Base-by-base conservation (phyloP, 2,888 invertebrate genomes). In the Elegia similella region DNA sequence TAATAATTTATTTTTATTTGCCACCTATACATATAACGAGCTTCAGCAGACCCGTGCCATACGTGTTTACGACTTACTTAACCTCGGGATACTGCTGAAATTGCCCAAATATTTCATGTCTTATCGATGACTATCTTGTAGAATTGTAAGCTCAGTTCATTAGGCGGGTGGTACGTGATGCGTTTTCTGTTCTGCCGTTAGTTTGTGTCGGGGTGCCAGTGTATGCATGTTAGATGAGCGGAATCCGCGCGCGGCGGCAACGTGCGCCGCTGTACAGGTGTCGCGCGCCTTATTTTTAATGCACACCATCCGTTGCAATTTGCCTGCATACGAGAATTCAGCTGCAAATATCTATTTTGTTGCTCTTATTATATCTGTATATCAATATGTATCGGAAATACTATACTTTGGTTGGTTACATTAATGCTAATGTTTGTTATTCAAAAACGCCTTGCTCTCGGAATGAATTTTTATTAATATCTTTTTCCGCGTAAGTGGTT, bases 191-290 rank as follows among this genome's bases (percentile, higher is more conserved):
- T 2, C 16, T 17, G 34, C 17, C 16, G 17, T 34, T 50, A 34
- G 1, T 50, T 50, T 34, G 50, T 6, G 7, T 2, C 16, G 64
- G 66, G 72, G 72, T 68, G 78, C 70, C 69, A 63, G 73, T 64
- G 70, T 76, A 82, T 87, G 81, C 82, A 87, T 83, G 76, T 84
- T 84, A 76, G 74, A 86, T 85, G 84, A 86, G 76, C 67, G 34
- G 34, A 50, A 48, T 32, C 30, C 15, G 32, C 61, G 59, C 59
- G 38, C 17, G 60, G 63, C 66, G 62, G 62, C 65, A 54, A 48
- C 56, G 38, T 55, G 54, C 54, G 54, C 65, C 64, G 64, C 72
- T 75, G 69, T 72, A 76, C 81, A 84, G 82, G 80, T 86, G 82
- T 75, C 75, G 69, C 70, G 65, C 63, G 63, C 69, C 73, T 76